phyloP scores from a whole-genome alignment of 1,140 invertebrate species.

The Asbolus verrucosus region DNA sequence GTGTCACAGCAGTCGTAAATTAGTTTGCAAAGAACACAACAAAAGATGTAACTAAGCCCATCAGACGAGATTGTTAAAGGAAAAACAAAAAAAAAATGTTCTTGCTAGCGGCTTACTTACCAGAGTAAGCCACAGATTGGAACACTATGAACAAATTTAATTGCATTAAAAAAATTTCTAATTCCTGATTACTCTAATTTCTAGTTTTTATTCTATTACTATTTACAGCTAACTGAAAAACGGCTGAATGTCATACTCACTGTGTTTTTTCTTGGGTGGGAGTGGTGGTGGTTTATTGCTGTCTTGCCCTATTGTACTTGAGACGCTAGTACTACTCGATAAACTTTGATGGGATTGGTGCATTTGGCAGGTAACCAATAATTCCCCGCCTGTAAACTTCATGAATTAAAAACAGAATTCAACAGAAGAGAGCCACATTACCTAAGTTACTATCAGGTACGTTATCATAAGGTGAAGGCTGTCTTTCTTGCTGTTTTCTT shows the following conservation, averaged over 20 bases:
- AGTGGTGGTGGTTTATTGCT: slow-evolving; percentile 84
- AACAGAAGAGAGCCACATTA: too few species aligned
- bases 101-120: slow-evolving; percentile 75
- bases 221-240: background rate
- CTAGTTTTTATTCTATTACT: slow-evolving; percentile 1
- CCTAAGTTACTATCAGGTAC: slow-evolving; percentile 68
- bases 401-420: too few species aligned
- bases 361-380: slow-evolving; percentile 69
- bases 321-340: slow-evolving; percentile 57
- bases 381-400: slow-evolving; percentile 64
- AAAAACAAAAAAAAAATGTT: slow-evolving; percentile 1
- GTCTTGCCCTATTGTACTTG: slow-evolving; percentile 66
- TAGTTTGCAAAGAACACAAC: slow-evolving; percentile 32
- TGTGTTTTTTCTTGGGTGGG: slow-evolving; percentile 92
- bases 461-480: slow-evolving; percentile 82
- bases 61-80: slow-evolving; percentile 5
- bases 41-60: slow-evolving; percentile 24
- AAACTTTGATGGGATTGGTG: slow-evolving; percentile 64
- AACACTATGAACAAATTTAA: slow-evolving; percentile 76
- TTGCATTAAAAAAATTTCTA: slow-evolving; percentile 33
- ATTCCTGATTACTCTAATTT: slow-evolving; percentile 1
- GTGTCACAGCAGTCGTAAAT: slow-evolving; percentile 6
- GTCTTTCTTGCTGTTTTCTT: slow-evolving; percentile 70
- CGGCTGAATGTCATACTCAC: slow-evolving; percentile 76
- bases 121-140: slow-evolving; percentile 93